Conservation (phyloP, 2,797 vertebrate genomes). For the Tokudaia muenninki region DNA sequence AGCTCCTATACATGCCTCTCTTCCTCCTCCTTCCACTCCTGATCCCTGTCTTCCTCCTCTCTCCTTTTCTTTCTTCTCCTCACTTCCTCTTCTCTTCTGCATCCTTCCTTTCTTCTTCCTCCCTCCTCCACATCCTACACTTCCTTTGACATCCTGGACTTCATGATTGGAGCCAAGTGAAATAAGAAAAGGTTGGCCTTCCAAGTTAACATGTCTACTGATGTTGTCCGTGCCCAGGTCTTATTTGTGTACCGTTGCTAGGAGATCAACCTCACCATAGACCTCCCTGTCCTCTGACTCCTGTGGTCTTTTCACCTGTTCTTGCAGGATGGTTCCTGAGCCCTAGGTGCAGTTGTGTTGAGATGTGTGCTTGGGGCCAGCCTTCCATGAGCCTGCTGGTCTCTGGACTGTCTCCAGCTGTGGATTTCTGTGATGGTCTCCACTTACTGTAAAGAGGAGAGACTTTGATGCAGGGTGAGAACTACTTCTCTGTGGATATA, state of each 20-base stretch:
- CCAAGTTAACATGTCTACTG: background rate
- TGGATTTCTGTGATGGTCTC: background rate
- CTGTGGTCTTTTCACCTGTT: no score
- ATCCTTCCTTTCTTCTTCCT: background rate
- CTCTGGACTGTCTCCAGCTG: background rate
- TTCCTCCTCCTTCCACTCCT: background rate
- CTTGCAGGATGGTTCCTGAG: background rate
- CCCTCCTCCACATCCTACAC: background rate
- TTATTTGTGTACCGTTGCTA: background rate
- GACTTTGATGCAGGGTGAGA: background rate
- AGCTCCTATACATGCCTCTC: background rate
- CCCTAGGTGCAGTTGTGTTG: background rate
- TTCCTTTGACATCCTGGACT: background rate
- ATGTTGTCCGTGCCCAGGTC: background rate
- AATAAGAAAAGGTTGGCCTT: background rate
- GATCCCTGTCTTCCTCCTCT: background rate
- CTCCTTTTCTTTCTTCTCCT: no score
- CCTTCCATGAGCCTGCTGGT: background rate
- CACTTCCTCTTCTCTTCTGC: background rate
- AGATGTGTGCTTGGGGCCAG: background rate
- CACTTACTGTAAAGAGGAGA: background rate
- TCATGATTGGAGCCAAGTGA: background rate
- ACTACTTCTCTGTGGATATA: background rate
- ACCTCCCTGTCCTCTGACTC: background rate
- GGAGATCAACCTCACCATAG: background rate